Percentiles rank a stretch among this genome's conserved stretches.
phyloP scores from a whole-genome alignment of 1,140 invertebrate genomes.

The Drosophila yakuba region DNA sequence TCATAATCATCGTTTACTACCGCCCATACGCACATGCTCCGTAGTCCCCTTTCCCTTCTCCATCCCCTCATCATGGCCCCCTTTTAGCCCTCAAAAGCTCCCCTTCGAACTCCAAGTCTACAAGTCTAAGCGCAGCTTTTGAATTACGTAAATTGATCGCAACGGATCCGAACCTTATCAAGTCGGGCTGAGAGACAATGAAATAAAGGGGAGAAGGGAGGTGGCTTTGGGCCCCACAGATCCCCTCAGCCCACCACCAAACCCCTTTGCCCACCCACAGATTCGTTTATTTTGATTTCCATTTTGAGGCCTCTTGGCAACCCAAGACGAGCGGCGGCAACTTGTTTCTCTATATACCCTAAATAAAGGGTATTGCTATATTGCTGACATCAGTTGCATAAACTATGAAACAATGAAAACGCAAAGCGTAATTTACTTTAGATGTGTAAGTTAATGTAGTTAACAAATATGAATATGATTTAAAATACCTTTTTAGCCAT shows the following conservation, averaged over 20 bases:
- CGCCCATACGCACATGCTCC: conserved; percentile 22
- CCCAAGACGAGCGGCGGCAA: conserved; percentile 48
- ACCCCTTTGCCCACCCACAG: conserved; percentile 10
- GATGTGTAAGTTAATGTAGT: no score
- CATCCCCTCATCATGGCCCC: no score
- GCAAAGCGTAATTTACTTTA: no score
- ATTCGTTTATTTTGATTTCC: conserved; percentile 72
- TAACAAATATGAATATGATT: background rate
- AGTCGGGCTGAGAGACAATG: conserved; percentile 1
- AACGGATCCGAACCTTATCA: conserved; percentile 59
- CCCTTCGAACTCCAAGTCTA: conserved; percentile 3
- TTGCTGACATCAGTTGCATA: no score
- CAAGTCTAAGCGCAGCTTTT: conserved; percentile 58
- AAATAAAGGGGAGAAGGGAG: background rate
- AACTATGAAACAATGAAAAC: no score
- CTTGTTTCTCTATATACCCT: conserved; percentile 58
- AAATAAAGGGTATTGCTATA: background rate
- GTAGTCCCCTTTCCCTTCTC: no score
- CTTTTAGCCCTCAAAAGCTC: background rate
- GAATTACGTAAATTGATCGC: conserved; percentile 76
- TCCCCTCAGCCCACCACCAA: background rate
- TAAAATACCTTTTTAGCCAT: background rate
- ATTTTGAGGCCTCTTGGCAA: conserved; percentile 59
- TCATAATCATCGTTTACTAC: conserved; percentile 39
- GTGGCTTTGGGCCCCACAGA: conserved; percentile 23